These are phyloP conservation scores for Xiphophorus maculatus DNA, from an alignment of 2,113 vertebrate species.

Conservation along the genomic window DNA sequence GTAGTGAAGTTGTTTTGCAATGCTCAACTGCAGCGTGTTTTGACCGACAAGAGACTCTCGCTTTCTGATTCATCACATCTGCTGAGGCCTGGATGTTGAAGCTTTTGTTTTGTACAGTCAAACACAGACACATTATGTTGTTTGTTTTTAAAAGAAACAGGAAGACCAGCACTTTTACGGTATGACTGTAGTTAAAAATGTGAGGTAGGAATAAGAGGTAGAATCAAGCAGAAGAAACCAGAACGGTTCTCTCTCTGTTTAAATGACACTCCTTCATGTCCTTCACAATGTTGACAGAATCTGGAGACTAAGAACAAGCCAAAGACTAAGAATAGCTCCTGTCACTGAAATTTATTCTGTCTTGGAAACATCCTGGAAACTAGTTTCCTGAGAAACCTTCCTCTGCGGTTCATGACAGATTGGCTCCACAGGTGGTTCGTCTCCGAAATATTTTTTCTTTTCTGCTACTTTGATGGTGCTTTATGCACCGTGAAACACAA, in stretches of 20 bases:
- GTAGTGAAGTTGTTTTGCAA: not conserved
- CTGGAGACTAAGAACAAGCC: conserved; percentile 2
- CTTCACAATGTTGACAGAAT: conserved; percentile 10
- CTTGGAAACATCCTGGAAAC: conserved; percentile 40
- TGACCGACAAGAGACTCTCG: not conserved
- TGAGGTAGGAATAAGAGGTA: not conserved
- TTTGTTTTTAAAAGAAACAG: not conserved
- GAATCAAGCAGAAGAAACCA: not conserved
- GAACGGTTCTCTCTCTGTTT: conserved; percentile 12
- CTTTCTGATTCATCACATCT: not conserved
- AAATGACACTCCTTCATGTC: conserved; percentile 31
- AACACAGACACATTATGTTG: not conserved
- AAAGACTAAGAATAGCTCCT: conserved; percentile 30
- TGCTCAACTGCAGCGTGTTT: not conserved
- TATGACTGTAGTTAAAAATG: not conserved
- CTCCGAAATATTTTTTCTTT: conserved; percentile 1
- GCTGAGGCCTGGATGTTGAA: not conserved
- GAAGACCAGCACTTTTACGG: not conserved
- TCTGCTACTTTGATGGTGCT: conserved; percentile 11
- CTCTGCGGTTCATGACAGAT: conserved; percentile 35
- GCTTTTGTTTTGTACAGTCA: not conserved
- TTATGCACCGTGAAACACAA: not conserved
- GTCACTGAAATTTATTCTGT: conserved; percentile 42
- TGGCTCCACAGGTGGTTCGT: not conserved
- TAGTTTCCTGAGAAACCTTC: conserved; percentile 38